A percentile compares a stretch with the other conserved stretches of the same genome.
Evolutionary conservation across 2,888 invertebrate genomes (phyloP).

Genomic region (Rhingia rostrata): DNA sequence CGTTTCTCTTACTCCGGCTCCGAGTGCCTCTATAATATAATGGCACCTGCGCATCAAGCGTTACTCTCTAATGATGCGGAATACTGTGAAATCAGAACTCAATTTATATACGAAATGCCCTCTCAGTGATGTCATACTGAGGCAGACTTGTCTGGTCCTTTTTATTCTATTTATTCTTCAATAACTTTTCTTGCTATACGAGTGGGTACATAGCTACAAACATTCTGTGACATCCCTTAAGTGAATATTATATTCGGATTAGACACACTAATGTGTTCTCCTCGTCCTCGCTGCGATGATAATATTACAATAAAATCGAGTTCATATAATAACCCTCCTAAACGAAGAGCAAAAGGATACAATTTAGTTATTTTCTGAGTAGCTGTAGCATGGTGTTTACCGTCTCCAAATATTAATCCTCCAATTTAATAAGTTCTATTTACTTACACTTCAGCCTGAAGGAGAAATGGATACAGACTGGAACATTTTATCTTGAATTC

Average conservation of each 20-base stretch:
- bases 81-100: slow-evolving; percentile 22
- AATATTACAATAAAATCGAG: slow-evolving; percentile 53
- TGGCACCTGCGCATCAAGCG: slow-evolving; percentile 7
- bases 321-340: slow-evolving; percentile 32
- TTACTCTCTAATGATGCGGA: slow-evolving; percentile 24
- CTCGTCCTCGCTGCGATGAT: neutral
- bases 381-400: neutral
- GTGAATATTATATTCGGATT: slow-evolving; percentile 63
- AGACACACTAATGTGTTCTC: slow-evolving; percentile 42
- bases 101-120: neutral
- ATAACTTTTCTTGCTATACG: slow-evolving; percentile 24
- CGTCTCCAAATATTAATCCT: slow-evolving; percentile 21
- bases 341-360: slow-evolving; percentile 39
- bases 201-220: slow-evolving; percentile 1
- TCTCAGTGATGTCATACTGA: slow-evolving; percentile 43
- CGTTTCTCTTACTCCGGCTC: neutral
- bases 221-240: slow-evolving; percentile 42
- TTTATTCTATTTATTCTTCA: slow-evolving; percentile 13
- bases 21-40: neutral
- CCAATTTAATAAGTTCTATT: slow-evolving; percentile 62
- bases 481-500: slow-evolving; percentile 20
- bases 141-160: slow-evolving; percentile 50
- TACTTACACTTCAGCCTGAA: slow-evolving; percentile 34
- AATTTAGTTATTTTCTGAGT: slow-evolving; percentile 35
- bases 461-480: slow-evolving; percentile 20